Percentiles rank a stretch among this genome's conserved stretches.
Conservation (phyloP, 1,140 invertebrate species). For the Drosophila athabasca region DNA sequence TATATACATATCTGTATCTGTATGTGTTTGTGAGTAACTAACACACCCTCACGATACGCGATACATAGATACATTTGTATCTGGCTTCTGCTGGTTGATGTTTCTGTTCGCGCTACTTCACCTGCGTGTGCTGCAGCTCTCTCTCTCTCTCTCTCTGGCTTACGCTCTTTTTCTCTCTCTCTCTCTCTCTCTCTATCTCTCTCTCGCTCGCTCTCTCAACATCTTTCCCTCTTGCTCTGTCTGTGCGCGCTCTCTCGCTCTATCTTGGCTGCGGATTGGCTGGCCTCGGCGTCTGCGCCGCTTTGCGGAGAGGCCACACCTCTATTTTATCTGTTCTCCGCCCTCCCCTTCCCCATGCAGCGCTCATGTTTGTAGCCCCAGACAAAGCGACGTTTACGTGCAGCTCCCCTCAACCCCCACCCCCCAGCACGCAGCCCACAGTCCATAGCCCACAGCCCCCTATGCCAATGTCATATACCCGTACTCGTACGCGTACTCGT, state of each 20-base stretch:
- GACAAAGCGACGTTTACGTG: conserved; percentile 51
- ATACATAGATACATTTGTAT: conserved; percentile 57
- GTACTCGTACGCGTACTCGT: background rate
- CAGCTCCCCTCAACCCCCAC: background rate
- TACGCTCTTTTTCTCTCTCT: conserved; percentile 3
- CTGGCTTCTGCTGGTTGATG: conserved; percentile 54
- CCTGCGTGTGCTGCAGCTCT: conserved; percentile 38
- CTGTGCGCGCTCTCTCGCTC: conserved; percentile 44
- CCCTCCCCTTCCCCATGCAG: background rate
- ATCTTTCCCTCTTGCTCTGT: conserved; percentile 23
- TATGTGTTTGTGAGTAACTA: conserved; percentile 13
- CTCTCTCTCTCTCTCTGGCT: conserved; percentile 12
- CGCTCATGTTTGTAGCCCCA: background rate
- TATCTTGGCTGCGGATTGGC: conserved; percentile 56
- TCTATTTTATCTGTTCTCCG: conserved; percentile 51
- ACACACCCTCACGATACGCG: conserved; percentile 16
- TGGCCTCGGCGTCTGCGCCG: conserved; percentile 62
- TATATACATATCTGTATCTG: background rate
- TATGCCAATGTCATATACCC: background rate
- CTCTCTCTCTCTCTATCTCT: conserved; percentile 29
- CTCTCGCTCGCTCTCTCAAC: conserved; percentile 13
- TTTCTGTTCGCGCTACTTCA: conserved; percentile 47
- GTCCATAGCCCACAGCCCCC: background rate
- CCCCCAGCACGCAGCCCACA: background rate
- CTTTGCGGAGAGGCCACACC: conserved; percentile 70